Base-by-base conservation (phyloP, 2,888 invertebrate species). In the Ditula angustiorana region DNA sequence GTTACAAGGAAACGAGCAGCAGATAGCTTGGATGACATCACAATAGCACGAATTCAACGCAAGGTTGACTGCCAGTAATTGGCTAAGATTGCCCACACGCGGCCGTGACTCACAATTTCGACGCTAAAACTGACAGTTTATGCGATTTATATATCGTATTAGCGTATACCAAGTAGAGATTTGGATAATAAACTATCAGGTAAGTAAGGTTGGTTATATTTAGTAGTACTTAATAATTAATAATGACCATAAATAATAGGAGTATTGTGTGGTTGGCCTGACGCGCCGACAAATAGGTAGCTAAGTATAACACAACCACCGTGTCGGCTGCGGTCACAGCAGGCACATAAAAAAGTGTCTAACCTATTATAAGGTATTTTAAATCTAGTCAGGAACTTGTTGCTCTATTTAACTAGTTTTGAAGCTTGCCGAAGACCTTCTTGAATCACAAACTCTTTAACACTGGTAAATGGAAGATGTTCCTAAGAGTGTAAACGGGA, bases 61-160 rank as follows among this genome's bases (percentile, higher is more conserved):
- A 84, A 83, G 86, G 83, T 82, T 83, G 78, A 66, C 52, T 69
- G 74, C 74, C 75, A 72, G 82, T 84, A 88, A 88, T 88, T 86
- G 87, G 78, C 78, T 79, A 84, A 85, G 85, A 87, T 86, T 83
- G 83, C 80, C 75, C 76, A 76, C 76, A 79, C 76, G 76, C 80
- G 79, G 78, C 77, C 80, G 80, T 83, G 84, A 83, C 78, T 85
- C 82, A 85, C 82, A 82, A 82, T 80, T 65, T 83, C 76, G 78
- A 76, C 73, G 74, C 72, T 65, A 68, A 61, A 66, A 41, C 50
- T 33, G 65, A 41, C 44, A 44, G 13, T 30, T 35, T 56, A 23
- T 21, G 49, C 55, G 56, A 56, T 57, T 57, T 50, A 49, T 30
- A 41, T 19, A 33, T 56, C 56, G 24, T 24, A 16, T 44, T 30